Conservation (phyloP, 1,140 invertebrate species). For the Drosophila parvula region DNA sequence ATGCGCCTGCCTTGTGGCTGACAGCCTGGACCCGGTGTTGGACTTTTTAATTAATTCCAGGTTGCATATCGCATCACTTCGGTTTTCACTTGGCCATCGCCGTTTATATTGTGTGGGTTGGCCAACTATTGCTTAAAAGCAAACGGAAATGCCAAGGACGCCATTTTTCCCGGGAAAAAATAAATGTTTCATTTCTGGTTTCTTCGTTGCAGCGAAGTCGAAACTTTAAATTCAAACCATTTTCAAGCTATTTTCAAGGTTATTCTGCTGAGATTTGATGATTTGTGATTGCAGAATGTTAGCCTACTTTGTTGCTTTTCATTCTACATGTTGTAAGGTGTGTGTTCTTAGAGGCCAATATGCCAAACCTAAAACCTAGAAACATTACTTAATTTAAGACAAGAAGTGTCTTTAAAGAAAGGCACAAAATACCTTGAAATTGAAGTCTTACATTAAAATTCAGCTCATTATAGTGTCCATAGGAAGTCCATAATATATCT, state of each 20-base stretch:
- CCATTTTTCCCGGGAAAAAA: not conserved
- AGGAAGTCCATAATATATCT: too few relatives aligned
- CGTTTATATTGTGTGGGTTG: too few relatives aligned
- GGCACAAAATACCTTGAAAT: too few relatives aligned
- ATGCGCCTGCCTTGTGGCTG: not conserved
- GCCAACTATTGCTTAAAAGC: not conserved
- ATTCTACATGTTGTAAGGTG: too few relatives aligned
- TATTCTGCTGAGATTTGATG: not conserved
- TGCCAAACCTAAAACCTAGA: too few relatives aligned
- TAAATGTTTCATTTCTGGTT: not conserved
- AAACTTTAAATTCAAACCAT: not conserved
- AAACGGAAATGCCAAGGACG: not conserved
- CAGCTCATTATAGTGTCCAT: too few relatives aligned
- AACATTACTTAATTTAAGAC: too few relatives aligned
- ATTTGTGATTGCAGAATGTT: not conserved
- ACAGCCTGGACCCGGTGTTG: not conserved
- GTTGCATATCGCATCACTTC: not conserved
- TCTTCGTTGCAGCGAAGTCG: not conserved
- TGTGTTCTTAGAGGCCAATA: too few relatives aligned
- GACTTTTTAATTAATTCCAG: slow-evolving; percentile 18
- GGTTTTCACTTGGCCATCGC: not conserved
- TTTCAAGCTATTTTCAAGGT: not conserved
- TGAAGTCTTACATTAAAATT: too few relatives aligned
- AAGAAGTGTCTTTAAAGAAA: too few relatives aligned
- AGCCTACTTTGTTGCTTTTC: not conserved